Evolutionary conservation across 2,797 vertebrate genomes (phyloP), one percentile per base, ranked within the genome.

Genomic region (Cryptoprocta ferox): DNA sequence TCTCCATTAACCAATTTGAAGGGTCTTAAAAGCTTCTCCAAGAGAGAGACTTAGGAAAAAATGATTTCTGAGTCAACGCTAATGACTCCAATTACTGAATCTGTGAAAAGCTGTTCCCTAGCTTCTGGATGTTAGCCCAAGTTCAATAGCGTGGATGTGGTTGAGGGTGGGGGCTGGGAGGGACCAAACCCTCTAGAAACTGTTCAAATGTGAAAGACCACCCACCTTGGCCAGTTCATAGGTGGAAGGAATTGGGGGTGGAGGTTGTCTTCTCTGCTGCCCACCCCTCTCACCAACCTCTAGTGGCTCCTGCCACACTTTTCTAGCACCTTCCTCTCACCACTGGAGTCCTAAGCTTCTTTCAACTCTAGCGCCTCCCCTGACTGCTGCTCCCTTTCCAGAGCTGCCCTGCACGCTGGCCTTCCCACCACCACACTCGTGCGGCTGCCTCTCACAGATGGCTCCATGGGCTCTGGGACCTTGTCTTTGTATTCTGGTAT

Each of bases 61-160:
- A 97, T 96, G 87, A 97, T 94, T 97, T 97, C 95, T 97, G 96
- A 98, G 95, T 98, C 97, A 95, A 97, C 85, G 28, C 96, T 97
- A 97, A 98, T 97, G 97, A 95, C 81, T 97, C 87, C 96, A 94
- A 97, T 98, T 97, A 98, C 97, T 95, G 98, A 97, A 95, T 98
- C 97, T 97, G 97, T 97, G 96, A 96, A 97, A 95, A 97, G 95
- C 97, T 95, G 50, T 92, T 97, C 95, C 95, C 45, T 61, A 56
- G 96, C 89, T 97, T 97, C 95, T 97, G 97, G 97, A 98, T 95
- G 75, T 95, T 96, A 93, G 96, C 97, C 97, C 82, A 85, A 94
- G 90, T 97, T 96, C 92, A 96, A 89, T 86, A 97, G 97, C 88
- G 76, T 91, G 91, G 91, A 95, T 91, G 85, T 37, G 81, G 76